Conservation (phyloP, 1,140 invertebrate genomes). For the Macrobrachium nipponense region DNA sequence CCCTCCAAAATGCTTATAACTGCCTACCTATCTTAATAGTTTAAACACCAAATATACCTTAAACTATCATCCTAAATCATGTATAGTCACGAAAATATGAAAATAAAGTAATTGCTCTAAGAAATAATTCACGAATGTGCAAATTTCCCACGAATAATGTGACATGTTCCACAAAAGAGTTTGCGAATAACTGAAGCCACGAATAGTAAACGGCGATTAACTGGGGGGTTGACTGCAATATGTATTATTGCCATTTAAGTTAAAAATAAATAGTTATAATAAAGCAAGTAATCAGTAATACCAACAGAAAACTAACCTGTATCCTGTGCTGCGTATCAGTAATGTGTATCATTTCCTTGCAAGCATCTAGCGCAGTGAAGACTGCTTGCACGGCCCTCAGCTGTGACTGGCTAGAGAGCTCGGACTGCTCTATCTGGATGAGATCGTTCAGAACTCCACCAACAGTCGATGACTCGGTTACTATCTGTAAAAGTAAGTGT, state of each 20-base stretch:
- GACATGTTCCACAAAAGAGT: too few relatives aligned
- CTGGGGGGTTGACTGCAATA: too few relatives aligned
- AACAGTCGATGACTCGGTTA: slow-evolving; percentile 78
- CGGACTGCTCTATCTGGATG: slow-evolving; percentile 77
- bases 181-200: too few relatives aligned
- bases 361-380: slow-evolving; percentile 85
- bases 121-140: too few relatives aligned
- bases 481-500: slow-evolving; percentile 73
- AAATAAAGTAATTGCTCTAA: too few relatives aligned
- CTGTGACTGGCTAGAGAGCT: slow-evolving; percentile 74
- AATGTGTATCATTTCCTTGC: slow-evolving; percentile 86
- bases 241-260: neutral
- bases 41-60: too few relatives aligned
- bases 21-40: too few relatives aligned
- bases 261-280: neutral
- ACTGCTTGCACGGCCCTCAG: slow-evolving; percentile 78
- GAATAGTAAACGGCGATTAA: too few relatives aligned
- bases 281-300: slow-evolving; percentile 37
- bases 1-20: too few relatives aligned
- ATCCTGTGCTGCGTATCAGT: slow-evolving; percentile 86
- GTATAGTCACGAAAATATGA: too few relatives aligned
- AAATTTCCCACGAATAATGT: too few relatives aligned
- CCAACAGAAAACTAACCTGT: slow-evolving; percentile 74
- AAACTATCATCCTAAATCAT: too few relatives aligned
- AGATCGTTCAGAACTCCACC: slow-evolving; percentile 81